phyloP scores from a whole-genome alignment of 2,113 vertebrate genomes.

The Caretta caretta region DNA sequence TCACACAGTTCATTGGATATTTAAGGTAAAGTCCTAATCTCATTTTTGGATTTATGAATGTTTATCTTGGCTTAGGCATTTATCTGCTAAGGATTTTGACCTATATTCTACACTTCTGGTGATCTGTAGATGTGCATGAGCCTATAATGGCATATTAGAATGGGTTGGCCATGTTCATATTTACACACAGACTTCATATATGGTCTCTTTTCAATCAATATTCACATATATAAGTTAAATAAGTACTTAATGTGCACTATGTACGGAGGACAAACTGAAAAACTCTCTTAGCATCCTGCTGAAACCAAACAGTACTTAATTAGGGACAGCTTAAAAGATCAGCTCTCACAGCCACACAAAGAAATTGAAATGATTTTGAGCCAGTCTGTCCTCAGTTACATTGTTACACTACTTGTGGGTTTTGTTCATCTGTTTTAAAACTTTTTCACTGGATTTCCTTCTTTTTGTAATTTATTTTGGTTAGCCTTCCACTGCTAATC shows the following conservation, averaged over 20 bases:
- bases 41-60: conserved; percentile 69
- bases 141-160: conserved; percentile 28
- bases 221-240: not conserved
- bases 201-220: conserved; percentile 56
- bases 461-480: conserved; percentile 11
- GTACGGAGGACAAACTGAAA: conserved; percentile 47
- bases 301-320: conserved; percentile 68
- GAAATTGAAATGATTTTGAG: not conserved
- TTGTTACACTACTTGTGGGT: not conserved
- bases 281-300: conserved; percentile 48
- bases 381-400: conserved; percentile 14
- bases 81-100: conserved; percentile 70
- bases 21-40: conserved; percentile 63
- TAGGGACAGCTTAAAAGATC: conserved; percentile 70
- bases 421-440: not conserved
- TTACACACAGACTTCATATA: conserved; percentile 47
- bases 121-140: not conserved
- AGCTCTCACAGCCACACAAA: conserved; percentile 32
- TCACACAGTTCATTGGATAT: conserved; percentile 33
- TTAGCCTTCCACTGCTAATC: not conserved
- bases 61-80: conserved; percentile 70
- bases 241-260: conserved; percentile 62
- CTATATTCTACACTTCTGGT: conserved; percentile 36
- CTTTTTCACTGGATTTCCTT: conserved; percentile 10
- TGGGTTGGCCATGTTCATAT: conserved; percentile 58